Evolutionary conservation across 2,797 vertebrate genomes (phyloP), one percentile per base, ranked within the genome.

Genomic region (Okamejei kenojei): DNA sequence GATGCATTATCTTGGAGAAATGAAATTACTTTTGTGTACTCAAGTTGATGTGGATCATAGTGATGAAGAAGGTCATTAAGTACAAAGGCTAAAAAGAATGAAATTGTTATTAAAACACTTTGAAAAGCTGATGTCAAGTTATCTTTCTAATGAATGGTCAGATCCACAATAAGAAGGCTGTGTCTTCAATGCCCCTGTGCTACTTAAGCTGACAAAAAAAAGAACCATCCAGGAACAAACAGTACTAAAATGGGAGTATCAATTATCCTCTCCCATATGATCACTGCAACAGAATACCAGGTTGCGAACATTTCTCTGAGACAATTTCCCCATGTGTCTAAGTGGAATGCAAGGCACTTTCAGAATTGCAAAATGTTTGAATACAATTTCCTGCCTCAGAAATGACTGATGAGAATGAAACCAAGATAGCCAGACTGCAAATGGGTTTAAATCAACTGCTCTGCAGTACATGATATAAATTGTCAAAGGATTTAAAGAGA

Each of bases 131-230:
- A 92, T 54, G 71, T 54, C 35, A 91, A 74, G 38, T 91, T 73
- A 91, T 74, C 9, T 26, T 74, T 26, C 32, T 26, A 91, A 91
- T 91, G 71, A 92, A 74, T 92, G 71, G 90, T 92, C 65, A 76
- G 68, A 91, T 91, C 38, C 38, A 73, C 54, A 93, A 94, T 95
- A 95, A 94, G 93, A n/a, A 94, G 93, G 86, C 94, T 94, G 94
- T 93, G 93, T 94, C 94, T 94, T 93, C 94, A 95, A 95, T 95
- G 95, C 94, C 95, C 95, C 94, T 93, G 45, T 91, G 94, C 94
- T 93, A 94, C 94, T 95, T 96, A 95, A 93, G 93, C 95, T 95
- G 95, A 94, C 93, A 94, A 95, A 95, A 95, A 95, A 58, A 91
- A 58, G 0, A 90, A 90, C 54, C 26, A 68, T 88, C 63, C 7